phyloP scores from a whole-genome alignment of 2,888 invertebrate species.

The Esperia sulphurella region DNA sequence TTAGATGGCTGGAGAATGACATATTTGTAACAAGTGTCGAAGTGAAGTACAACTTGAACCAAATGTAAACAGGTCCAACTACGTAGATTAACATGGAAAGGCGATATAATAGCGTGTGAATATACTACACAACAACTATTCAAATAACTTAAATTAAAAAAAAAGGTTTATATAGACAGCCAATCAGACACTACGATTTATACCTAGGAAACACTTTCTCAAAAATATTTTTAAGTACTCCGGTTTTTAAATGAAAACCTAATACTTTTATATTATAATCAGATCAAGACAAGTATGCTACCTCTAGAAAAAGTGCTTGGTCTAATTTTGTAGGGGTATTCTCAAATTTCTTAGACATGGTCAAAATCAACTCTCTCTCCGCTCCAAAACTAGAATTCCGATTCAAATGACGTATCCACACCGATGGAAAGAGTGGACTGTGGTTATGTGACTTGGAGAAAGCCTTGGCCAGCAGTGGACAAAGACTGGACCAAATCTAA shows the following conservation, averaged over 20 bases:
- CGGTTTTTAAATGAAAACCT: background rate
- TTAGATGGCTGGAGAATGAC: no score
- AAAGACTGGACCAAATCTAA: no score
- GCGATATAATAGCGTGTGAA: slow-evolving; percentile 67
- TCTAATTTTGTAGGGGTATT: no score
- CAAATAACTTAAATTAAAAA: slow-evolving; percentile 29
- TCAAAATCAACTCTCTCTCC: background rate
- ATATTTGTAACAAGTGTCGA: no score
- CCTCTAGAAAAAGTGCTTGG: no score
- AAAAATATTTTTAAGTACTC: slow-evolving; percentile 6
- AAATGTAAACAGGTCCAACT: slow-evolving; percentile 7
- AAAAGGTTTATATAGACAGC: slow-evolving; percentile 49
- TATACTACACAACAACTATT: slow-evolving; percentile 49
- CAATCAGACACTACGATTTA: slow-evolving; percentile 28
- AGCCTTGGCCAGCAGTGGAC: no score
- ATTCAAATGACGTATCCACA: no score
- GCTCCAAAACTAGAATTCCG: no score
- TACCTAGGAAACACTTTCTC: slow-evolving; percentile 7
- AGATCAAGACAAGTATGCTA: slow-evolving; percentile 2
- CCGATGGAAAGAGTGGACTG: no score
- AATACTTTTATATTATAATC: slow-evolving; percentile 1
- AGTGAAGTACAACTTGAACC: background rate
- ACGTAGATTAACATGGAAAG: slow-evolving; percentile 49
- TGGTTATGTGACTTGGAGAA: no score
- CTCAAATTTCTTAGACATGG: background rate